A percentile compares a stretch with the other conserved stretches of the same genome.
These are phyloP conservation scores for Mylabris sibirica DNA, from an alignment of 2,888 invertebrate genomes.

Conservation along the genomic window DNA sequence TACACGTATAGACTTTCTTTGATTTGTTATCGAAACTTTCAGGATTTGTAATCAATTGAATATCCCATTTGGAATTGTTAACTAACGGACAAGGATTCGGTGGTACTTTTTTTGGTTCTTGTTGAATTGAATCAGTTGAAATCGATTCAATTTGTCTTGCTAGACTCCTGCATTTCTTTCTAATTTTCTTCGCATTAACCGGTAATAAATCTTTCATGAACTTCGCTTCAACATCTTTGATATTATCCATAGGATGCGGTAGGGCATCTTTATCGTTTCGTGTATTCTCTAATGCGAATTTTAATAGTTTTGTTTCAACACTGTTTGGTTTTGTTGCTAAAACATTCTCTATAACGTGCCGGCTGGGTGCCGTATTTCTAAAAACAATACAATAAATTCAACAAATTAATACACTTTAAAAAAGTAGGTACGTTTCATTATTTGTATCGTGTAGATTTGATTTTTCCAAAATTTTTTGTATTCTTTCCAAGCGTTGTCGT, in stretches of 20 bases:
- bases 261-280: conserved; percentile 15
- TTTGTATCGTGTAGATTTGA: neutral
- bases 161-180: conserved; percentile 62
- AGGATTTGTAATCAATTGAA: conserved; percentile 50
- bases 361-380: conserved; percentile 22
- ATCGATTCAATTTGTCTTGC: conserved; percentile 37
- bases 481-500: conserved; percentile 29
- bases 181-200: conserved; percentile 62
- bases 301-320: conserved; percentile 51
- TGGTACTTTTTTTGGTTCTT: neutral
- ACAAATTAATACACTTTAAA: neutral
- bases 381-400: no score
- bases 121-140: neutral
- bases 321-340: conserved; percentile 54
- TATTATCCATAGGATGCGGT: conserved; percentile 64
- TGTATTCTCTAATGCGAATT: conserved; percentile 49
- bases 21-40: conserved; percentile 20
- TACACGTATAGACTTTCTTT: conserved; percentile 46
- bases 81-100: conserved; percentile 24
- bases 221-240: conserved; percentile 63
- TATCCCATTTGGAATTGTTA: conserved; percentile 59
- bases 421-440: neutral
- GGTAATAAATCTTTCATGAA: conserved; percentile 62
- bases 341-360: conserved; percentile 45
- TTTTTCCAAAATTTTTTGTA: neutral